Evolutionary conservation across 2,888 invertebrate species (phyloP).

Genomic region (Camptogramma bilineatum): DNA sequence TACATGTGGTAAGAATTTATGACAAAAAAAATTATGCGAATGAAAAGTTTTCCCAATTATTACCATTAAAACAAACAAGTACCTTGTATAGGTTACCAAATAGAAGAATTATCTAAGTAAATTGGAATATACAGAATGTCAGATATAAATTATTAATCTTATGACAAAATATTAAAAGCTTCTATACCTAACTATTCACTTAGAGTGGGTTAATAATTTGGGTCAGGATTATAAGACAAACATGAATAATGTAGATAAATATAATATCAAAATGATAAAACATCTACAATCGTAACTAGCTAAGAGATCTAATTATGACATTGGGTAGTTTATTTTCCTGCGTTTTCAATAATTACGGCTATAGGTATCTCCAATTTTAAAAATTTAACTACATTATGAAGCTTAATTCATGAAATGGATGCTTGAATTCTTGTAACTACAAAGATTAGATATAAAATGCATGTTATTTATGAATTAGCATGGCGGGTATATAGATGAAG

Average conservation of each 20-base stretch:
- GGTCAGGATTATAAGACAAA: neutral
- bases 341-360: neutral
- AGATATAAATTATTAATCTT: neutral
- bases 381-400: neutral
- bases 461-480: neutral
- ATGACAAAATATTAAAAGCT: slow-evolving; percentile 8
- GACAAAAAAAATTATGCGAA: too few species aligned
- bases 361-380: neutral
- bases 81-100: neutral
- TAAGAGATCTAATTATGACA: neutral
- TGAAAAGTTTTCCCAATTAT: too few species aligned
- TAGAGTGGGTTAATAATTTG: slow-evolving; percentile 34
- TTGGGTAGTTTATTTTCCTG: neutral
- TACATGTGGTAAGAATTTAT: too few species aligned
- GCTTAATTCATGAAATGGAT: neutral
- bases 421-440: neutral
- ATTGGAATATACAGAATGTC: slow-evolving; percentile 18
- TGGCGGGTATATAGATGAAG: neutral
- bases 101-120: slow-evolving; percentile 9
- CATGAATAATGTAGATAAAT: neutral
- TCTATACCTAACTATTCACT: slow-evolving; percentile 37
- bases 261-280: neutral
- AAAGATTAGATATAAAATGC: neutral
- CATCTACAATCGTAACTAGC: neutral
- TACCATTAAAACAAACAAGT: neutral